Evolutionary conservation across 2,113 vertebrate species (phyloP), one percentile per base, ranked within the genome.

Genomic region (Cepphus grylle): DNA sequence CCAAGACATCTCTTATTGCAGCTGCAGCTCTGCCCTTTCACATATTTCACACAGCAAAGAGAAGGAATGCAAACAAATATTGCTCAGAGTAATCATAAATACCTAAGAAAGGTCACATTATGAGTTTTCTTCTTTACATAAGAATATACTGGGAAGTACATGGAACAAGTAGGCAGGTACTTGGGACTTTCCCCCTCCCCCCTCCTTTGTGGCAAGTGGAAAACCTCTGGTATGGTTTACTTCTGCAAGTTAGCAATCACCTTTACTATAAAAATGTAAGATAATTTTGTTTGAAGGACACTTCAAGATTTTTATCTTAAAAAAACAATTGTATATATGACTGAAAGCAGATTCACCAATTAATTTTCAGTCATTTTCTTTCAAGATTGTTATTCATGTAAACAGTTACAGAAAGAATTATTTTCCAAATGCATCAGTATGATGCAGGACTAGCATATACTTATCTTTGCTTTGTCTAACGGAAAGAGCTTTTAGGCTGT

Each of bases 401-500:
- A 94, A 88, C 52, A 96, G 89, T 89, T 77, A 66, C 4, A 69
- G 34, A 89, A 96, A 59, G 58, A n/a, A 97, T 91, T 95, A 86
- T 90, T 92, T 94, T 95, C 81, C 93, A 94, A 96, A 93, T 52
- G 77, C 73, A 96, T 93, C 76, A 81, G 23, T 91, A 84, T 61
- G 52, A 29, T 80, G 78, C 27, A 66, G 84, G 56, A 63, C 65
- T 89, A 86, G 38, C 7, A 6, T n/a, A 72, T 26, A 91, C 34
- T 89, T 66, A 80, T 63, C 47, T 86, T 82, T 43, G 4, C 47
- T 90, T 84, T 94, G 36, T 86, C 95, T 97, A 92, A 91, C 43
- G 74, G 47, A 97, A 97, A 91, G 74, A 94, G 78, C 74, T 88
- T 34, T 71, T 90, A 36, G 74, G 42, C 87, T 50, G 25, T 74